A percentile compares a stretch with the other conserved stretches of the same genome.
phyloP scores from a whole-genome alignment of 2,888 invertebrate species.

The Mellilla xanthometata region DNA sequence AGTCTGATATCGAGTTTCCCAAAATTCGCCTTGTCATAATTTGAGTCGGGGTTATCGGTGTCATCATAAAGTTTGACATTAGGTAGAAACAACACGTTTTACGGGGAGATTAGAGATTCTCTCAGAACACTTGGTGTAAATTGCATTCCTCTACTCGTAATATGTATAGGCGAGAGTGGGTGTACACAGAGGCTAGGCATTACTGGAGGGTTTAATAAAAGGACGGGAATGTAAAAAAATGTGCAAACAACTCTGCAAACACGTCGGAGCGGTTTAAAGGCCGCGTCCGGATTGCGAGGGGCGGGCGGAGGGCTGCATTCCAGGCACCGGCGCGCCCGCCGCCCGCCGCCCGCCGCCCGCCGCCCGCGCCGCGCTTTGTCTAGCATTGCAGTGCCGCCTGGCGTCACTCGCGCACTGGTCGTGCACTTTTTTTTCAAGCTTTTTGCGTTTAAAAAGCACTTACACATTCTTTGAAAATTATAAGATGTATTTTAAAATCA shows the following conservation, averaged over 20 bases:
- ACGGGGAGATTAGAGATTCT: slow-evolving; percentile 19
- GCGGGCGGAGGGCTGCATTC: slow-evolving; percentile 68
- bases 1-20: slow-evolving; percentile 31
- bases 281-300: slow-evolving; percentile 80
- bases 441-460: too few species aligned
- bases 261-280: slow-evolving; percentile 81
- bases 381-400: slow-evolving; percentile 56
- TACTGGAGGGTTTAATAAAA: slow-evolving; percentile 69
- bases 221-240: slow-evolving; percentile 79
- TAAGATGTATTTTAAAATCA: too few species aligned
- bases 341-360: slow-evolving; percentile 47
- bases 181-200: slow-evolving; percentile 39
- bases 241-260: slow-evolving; percentile 81
- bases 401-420: slow-evolving; percentile 11
- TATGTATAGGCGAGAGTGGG: slow-evolving; percentile 22
- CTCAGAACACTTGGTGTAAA: slow-evolving; percentile 25
- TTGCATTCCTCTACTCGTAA: slow-evolving; percentile 29
- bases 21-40: slow-evolving; percentile 27
- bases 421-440: neutral
- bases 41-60: slow-evolving; percentile 28
- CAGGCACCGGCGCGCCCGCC: slow-evolving; percentile 33
- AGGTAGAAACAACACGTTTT: slow-evolving; percentile 1
- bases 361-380: too few species aligned
- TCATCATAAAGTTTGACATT: slow-evolving; percentile 19
- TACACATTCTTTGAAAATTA: too few species aligned